Evolutionary conservation across 1,140 invertebrate species (phyloP), one percentile per base, ranked within the genome.

Genomic region (Lepidurus couesii): DNA sequence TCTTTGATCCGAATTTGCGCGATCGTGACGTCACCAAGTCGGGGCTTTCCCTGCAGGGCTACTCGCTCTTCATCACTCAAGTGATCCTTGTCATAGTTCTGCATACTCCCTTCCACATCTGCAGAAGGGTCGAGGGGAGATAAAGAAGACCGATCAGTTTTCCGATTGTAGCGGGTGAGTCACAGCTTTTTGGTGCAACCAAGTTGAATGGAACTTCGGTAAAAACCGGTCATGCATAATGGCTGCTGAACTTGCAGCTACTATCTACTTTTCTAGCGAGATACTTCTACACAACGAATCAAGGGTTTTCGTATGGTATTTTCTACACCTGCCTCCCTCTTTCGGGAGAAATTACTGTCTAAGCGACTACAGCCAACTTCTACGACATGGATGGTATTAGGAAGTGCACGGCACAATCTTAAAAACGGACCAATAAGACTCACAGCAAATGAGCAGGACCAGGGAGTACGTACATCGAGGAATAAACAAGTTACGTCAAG

Each of bases 1-100:
- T 99, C 97, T 84, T 95, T 96, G 82, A 99, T 94, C 81, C 93
- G 90, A 80, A 99, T 90, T 86, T 93, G 91, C 74, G 93, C 91
- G 81, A 91, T 89, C 79, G 89, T 90, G 82, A 92, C 89, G 79
- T 97, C 94, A 8, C 97, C 97, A 73, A 96, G 87, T 81, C 92
- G 89, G 7, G 98, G 97, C 84, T 91, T 92, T 8, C 97, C 97
- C 84, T 97, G 87, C 82, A 98, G 88, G 8, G 95, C 94, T 81
- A 98, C 91, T 84, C 94, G 93, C 81, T 97, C 95, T 81, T 95
- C 91, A 53, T 89, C 88, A 0, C 87, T 88, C 44, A 89, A 82
- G 79, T 26, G 44, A 24, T 75, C 44, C 24, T 75, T 75, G 74
- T 75, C 42, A 43, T 75, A 75, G 53, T 65, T 65, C 53, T 65